These are phyloP conservation scores for Carposina sasakii DNA, from an alignment of 1,140 invertebrate genomes.

Conservation along the genomic window DNA sequence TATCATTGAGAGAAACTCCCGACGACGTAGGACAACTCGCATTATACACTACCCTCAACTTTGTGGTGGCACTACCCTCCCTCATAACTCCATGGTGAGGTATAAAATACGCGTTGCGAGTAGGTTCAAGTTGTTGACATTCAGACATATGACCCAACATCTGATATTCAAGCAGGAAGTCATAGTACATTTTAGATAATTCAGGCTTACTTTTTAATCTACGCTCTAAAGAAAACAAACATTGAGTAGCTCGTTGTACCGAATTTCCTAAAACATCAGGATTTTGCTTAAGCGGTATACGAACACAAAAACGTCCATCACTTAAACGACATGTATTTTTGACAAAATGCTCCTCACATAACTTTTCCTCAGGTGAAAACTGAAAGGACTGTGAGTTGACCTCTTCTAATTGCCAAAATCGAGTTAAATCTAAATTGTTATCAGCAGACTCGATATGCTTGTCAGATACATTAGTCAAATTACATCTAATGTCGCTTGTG, in stretches of 20 bases:
- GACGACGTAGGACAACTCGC: not conserved
- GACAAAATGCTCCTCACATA: not conserved
- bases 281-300: not conserved
- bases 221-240: not conserved
- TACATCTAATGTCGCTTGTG: no score
- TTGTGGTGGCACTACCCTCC: not conserved
- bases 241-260: not conserved
- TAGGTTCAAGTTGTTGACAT: not conserved
- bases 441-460: not conserved
- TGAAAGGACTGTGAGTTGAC: not conserved
- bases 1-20: not conserved
- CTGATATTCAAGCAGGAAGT: not conserved
- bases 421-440: not conserved
- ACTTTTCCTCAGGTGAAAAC: not conserved
- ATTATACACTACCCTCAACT: not conserved
- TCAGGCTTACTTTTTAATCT: not conserved
- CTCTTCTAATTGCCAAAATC: not conserved
- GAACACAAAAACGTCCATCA: not conserved
- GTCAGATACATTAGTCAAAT: no score
- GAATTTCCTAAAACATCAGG: not conserved
- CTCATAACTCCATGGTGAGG: not conserved
- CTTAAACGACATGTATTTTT: not conserved
- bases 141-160: not conserved
- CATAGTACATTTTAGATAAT: not conserved
- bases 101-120: not conserved